phyloP scores from a whole-genome alignment of 2,797 vertebrate species.

The Phylloscopus collybita region DNA sequence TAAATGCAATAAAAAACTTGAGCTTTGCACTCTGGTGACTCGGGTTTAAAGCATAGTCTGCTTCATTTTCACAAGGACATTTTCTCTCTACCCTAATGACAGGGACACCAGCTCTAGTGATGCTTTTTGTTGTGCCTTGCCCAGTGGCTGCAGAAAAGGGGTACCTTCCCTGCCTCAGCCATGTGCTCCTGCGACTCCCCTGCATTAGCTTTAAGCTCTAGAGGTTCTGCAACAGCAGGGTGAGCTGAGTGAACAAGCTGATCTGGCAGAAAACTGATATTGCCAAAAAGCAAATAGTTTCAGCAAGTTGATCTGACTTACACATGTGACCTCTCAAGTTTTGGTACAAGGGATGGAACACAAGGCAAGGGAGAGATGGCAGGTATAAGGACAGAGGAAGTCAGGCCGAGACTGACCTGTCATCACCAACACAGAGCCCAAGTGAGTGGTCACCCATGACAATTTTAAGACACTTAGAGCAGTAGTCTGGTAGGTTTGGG shows the following conservation, averaged over 20 bases:
- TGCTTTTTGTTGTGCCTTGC: neutral
- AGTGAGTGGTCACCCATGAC: neutral
- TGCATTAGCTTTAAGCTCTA: neutral
- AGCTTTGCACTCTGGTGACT: neutral
- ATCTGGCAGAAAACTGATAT: neutral
- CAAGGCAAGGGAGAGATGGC: neutral
- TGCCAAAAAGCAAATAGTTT: neutral
- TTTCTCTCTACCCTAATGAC: neutral
- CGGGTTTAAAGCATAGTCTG: neutral
- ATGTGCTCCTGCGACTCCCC: fast-evolving
- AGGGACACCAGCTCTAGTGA: neutral
- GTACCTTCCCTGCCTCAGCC: neutral
- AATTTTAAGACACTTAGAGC: neutral
- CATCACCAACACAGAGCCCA: neutral
- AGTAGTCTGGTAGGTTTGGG: neutral
- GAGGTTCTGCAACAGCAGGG: neutral
- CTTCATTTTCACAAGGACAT: neutral
- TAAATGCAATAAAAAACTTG: neutral
- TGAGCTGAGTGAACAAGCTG: neutral
- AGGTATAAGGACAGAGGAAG: neutral
- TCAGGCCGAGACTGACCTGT: neutral
- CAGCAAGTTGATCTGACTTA: neutral
- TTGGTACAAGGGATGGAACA: neutral
- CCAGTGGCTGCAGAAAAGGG: neutral
- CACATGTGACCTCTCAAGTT: neutral